These are phyloP conservation scores for Engraulis encrasicolus DNA, from an alignment of 2,113 vertebrate species.

Conservation along the genomic window DNA sequence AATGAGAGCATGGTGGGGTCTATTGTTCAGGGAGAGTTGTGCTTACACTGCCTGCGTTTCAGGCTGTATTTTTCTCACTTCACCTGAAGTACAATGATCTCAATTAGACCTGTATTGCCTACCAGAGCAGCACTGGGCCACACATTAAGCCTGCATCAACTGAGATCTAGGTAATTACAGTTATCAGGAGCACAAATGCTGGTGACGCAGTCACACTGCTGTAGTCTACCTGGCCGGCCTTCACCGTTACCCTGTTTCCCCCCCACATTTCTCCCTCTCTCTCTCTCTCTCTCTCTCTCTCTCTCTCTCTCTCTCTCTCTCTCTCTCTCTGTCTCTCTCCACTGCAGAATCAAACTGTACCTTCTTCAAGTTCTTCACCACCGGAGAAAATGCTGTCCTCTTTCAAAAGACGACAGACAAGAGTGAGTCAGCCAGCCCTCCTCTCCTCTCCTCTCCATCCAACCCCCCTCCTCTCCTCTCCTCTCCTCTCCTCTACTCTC, in stretches of 20 bases:
- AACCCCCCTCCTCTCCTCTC: not conserved
- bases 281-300: not conserved
- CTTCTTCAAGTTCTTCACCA: slow-evolving; percentile 90
- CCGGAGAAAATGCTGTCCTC: slow-evolving; percentile 80
- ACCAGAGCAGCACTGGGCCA: not conserved
- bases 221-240: too few species aligned
- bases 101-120: too few species aligned
- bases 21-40: too few species aligned
- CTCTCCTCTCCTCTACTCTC: not conserved
- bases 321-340: slow-evolving; percentile 19
- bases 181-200: not conserved
- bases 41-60: too few species aligned
- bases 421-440: slow-evolving; percentile 72
- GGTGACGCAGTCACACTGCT: not conserved
- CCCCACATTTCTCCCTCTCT: not conserved
- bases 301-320: not conserved
- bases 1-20: too few species aligned
- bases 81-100: too few species aligned
- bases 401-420: slow-evolving; percentile 85
- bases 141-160: not conserved
- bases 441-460: not conserved
- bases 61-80: too few species aligned
- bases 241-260: too few species aligned
- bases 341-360: slow-evolving; percentile 84
- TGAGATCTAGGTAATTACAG: not conserved